Evolutionary conservation across 2,888 invertebrate genomes (phyloP).

Genomic region (Sthenelais limicola): DNA sequence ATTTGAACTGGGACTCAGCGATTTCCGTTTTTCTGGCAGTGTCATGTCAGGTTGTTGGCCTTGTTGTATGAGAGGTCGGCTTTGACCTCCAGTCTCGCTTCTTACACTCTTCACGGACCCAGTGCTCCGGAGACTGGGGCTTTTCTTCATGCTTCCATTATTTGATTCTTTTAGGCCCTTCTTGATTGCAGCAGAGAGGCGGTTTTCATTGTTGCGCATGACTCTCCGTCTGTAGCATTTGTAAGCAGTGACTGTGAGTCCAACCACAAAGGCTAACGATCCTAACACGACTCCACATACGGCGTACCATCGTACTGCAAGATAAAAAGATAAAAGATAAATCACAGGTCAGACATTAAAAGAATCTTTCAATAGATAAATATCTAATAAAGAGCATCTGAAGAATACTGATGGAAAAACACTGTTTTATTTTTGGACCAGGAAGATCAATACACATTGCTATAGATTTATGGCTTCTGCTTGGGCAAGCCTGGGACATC

Average conservation of each 20-base stretch:
- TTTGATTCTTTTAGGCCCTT: constrained; percentile 63
- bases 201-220: constrained; percentile 57
- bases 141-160: constrained; percentile 45
- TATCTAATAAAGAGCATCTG: too few relatives aligned
- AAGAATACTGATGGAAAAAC: too few relatives aligned
- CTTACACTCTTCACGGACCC: constrained; percentile 39
- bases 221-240: constrained; percentile 79
- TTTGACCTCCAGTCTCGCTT: constrained; percentile 8
- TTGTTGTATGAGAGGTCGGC: constrained; percentile 41
- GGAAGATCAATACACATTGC: too few relatives aligned
- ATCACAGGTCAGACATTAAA: too few relatives aligned
- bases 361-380: too few relatives aligned
- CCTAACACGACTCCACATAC: constrained; percentile 79
- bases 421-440: too few relatives aligned
- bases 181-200: constrained; percentile 69
- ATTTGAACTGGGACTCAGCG: constrained; percentile 33
- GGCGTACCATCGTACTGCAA: constrained; percentile 70
- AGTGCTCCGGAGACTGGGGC: constrained; percentile 48
- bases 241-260: constrained; percentile 78
- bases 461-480: too few relatives aligned
- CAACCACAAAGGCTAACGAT: constrained; percentile 76
- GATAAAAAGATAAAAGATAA: constrained; percentile 39
- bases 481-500: too few relatives aligned
- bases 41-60: constrained; percentile 36
- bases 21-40: constrained; percentile 12